Evolutionary conservation across 2,888 invertebrate species (phyloP).

Genomic region (Drosophila lacicola): DNA sequence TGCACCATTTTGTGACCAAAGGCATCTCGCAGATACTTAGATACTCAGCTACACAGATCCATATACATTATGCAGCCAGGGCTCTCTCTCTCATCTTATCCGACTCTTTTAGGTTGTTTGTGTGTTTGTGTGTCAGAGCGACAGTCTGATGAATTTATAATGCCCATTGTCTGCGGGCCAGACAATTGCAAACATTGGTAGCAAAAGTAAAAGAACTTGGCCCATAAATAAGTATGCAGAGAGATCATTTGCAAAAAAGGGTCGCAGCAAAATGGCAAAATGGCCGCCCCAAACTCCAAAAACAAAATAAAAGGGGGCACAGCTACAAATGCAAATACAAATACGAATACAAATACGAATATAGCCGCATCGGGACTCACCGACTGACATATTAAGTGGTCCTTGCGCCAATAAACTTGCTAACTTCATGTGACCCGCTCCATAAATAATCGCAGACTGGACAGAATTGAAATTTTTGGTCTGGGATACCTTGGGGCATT

Average conservation of each 20-base stretch:
- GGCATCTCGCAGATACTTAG: constrained; percentile 67
- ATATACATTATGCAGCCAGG: constrained; percentile 73
- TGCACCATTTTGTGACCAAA: constrained; percentile 78
- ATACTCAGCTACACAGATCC: constrained; percentile 41
- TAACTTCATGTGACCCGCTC: constrained; percentile 62
- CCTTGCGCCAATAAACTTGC: constrained; percentile 71
- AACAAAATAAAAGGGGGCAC: constrained; percentile 1
- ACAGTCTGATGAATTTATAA: constrained; percentile 79
- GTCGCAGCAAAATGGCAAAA: constrained; percentile 53
- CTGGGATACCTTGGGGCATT: constrained; percentile 30
- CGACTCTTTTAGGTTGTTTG: constrained; percentile 7
- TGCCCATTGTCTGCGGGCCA: constrained; percentile 74
- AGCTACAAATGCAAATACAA: constrained; percentile 1
- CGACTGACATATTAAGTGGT: constrained; percentile 75
- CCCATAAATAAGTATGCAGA: constrained; percentile 56
- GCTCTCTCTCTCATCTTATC: constrained; percentile 16
- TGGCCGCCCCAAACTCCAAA: constrained; percentile 34
- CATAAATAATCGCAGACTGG: constrained; percentile 51
- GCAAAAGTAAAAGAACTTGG: constrained; percentile 56
- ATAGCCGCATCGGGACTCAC: constrained; percentile 25
- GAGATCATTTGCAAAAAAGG: constrained; percentile 58
- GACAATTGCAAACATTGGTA: constrained; percentile 72
- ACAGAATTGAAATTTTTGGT: constrained; percentile 30
- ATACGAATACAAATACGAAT: constrained; percentile 9
- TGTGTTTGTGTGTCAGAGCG: constrained; percentile 56